A percentile compares a stretch with the other conserved stretches of the same genome.
Evolutionary conservation across 2,888 invertebrate genomes (phyloP).

Genomic region (Macrophya annulata): DNA sequence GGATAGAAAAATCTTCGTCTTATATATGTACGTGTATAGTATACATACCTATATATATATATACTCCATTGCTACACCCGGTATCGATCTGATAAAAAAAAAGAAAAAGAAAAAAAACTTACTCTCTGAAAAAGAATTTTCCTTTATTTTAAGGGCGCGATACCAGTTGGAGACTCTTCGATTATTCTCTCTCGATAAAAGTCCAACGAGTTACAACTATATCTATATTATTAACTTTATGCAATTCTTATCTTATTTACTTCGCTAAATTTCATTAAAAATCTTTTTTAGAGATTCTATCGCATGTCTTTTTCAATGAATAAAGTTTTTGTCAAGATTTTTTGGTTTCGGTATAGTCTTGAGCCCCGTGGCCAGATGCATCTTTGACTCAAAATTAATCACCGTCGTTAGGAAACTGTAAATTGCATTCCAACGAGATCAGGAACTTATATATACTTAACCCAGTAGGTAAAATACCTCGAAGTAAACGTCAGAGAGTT

Average conservation of each 20-base stretch:
- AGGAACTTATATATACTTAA: not conserved
- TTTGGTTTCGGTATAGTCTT: not conserved
- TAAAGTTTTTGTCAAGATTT: too few relatives aligned
- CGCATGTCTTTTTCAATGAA: not conserved
- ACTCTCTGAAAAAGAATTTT: slow-evolving; percentile 8
- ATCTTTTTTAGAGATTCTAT: not conserved
- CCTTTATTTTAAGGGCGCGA: not conserved
- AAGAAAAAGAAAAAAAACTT: not conserved
- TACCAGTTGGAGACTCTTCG: not conserved
- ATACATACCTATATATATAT: too few relatives aligned
- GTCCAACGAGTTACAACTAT: not conserved
- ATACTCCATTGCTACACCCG: not conserved
- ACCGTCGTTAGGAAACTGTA: slow-evolving; percentile 40
- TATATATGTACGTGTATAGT: not conserved
- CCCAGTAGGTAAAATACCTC: not conserved
- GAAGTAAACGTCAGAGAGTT: not conserved
- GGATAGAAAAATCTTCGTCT: slow-evolving; percentile 33
- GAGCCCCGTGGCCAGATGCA: not conserved
- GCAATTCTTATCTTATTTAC: not conserved
- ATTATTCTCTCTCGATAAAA: not conserved
- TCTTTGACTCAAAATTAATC: slow-evolving; percentile 28
- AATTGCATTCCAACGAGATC: slow-evolving; percentile 31
- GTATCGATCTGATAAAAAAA: slow-evolving; percentile 53
- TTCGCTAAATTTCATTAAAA: too few relatives aligned
- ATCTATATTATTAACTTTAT: not conserved